Percentiles rank a stretch among this genome's conserved stretches.
These are phyloP conservation scores for Xestia sexstrigata DNA, from an alignment of 2,888 invertebrate species.

Conservation along the genomic window DNA sequence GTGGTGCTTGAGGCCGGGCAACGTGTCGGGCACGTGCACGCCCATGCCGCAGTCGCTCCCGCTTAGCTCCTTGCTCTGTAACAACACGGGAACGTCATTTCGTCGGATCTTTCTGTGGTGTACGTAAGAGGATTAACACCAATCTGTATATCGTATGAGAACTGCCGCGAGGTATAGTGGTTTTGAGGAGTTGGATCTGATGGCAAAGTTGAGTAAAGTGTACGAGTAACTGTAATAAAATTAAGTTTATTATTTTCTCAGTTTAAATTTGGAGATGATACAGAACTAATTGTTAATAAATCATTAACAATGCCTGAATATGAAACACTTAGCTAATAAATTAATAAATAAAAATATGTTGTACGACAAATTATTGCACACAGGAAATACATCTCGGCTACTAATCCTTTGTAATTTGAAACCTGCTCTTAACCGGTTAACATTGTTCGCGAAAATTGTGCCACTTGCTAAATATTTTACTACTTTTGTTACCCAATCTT, in stretches of 20 bases:
- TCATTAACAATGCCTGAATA: neutral
- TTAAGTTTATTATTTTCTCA: neutral
- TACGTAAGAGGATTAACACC: conserved; percentile 1
- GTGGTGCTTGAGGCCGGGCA: conserved; percentile 92
- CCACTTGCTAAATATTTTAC: neutral
- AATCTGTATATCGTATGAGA: neutral
- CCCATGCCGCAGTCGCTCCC: conserved; percentile 81
- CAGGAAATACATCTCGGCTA: neutral
- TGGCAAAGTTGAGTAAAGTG: neutral
- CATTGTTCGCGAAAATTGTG: conserved; percentile 1
- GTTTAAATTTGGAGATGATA: neutral
- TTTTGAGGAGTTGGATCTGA: neutral
- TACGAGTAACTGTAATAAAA: neutral
- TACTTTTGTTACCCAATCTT: conserved; percentile 10
- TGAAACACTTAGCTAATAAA: neutral
- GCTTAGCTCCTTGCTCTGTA: conserved; percentile 87
- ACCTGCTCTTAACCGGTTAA: neutral
- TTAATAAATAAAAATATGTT: neutral
- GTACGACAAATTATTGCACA: neutral
- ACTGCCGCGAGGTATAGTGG: neutral
- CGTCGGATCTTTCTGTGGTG: neutral
- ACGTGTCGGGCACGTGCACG: conserved; percentile 91
- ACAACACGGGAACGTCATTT: conserved; percentile 47
- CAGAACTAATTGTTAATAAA: neutral
- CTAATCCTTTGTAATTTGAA: neutral